Base-by-base conservation (phyloP, 1,140 invertebrate species). In the Solen grandis region DNA sequence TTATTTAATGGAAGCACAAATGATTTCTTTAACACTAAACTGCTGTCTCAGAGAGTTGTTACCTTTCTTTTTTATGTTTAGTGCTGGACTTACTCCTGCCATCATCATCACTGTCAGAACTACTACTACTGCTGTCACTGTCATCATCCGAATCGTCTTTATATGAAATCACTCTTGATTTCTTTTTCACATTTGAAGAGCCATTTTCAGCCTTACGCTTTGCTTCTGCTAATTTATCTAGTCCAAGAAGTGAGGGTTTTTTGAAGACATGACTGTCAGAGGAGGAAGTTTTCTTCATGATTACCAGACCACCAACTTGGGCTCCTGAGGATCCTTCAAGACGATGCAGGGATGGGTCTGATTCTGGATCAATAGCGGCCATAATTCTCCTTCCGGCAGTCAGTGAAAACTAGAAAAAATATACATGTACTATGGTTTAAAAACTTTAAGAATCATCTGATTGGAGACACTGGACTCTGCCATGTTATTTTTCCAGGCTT, bases 141-240 rank as follows among this genome's bases (percentile, higher is more conserved):
- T 88, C 86, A 31, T 91, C 89, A 55, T 94, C 94, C 88, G 93
- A 85, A 94, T 95, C 14, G 94, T 96, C 85, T 95, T 94, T 86
- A 62, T 89, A 91, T 27, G 89, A 91, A 3, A 86, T 82, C 5
- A 92, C 85, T 75, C 87, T 86, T 14, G 92, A 92, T 66, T 90
- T 91, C 76, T 96, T 88, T 4, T 90, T 91, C 16, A 84, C 85
- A 73, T 86, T 90, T 69, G 92, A 91, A 31, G 81, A 70, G 46
- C 85, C 91, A 5, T 93, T 91, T 25, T 95, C 94, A 50, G 88
- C 84, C 62, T 95, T 94, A 77, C 96, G 83, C 80, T 91, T 91
- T 87, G 75, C 84, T 25, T 88, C 93, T 8, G 97, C 97, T 68
- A 99, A 91, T 91, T 95, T 96, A 90, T 99, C 97, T 27, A 99